phyloP scores from a whole-genome alignment of 2,113 vertebrate species.

The Passer montanus region DNA sequence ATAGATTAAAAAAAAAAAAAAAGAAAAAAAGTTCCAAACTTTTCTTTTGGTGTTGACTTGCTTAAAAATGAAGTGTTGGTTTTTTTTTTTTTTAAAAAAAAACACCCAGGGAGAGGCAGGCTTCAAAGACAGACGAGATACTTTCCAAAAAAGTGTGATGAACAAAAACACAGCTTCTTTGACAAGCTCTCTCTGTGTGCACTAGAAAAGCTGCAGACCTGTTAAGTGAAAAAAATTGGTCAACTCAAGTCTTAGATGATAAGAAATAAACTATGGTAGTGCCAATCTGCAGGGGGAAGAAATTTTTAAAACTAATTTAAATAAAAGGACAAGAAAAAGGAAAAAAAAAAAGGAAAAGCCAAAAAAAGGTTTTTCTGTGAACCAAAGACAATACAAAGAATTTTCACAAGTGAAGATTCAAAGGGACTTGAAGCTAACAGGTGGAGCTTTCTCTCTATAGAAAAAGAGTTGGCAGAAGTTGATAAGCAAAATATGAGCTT shows the following conservation, averaged over 20 bases:
- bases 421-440: not conserved
- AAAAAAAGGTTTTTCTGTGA: not conserved
- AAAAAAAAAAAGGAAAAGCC: not conserved
- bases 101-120: not conserved
- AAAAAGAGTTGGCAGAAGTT: not conserved
- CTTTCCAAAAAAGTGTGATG: not conserved
- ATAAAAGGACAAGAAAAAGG: fast-evolving
- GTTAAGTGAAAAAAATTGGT: not conserved
- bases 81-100: not conserved
- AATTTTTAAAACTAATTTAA: not conserved
- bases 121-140: not conserved
- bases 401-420: not conserved
- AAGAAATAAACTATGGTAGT: not conserved
- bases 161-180: not conserved
- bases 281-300: not conserved
- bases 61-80: not conserved
- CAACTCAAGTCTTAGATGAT: not conserved
- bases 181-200: not conserved
- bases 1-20: not conserved
- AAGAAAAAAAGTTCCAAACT: not conserved
- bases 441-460: not conserved
- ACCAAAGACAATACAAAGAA: not conserved
- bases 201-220: not conserved
- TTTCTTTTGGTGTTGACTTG: not conserved
- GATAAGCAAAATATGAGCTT: not conserved